Evolutionary conservation across 2,113 vertebrate genomes (phyloP).

Genomic region (Sebastes schlegelii): DNA sequence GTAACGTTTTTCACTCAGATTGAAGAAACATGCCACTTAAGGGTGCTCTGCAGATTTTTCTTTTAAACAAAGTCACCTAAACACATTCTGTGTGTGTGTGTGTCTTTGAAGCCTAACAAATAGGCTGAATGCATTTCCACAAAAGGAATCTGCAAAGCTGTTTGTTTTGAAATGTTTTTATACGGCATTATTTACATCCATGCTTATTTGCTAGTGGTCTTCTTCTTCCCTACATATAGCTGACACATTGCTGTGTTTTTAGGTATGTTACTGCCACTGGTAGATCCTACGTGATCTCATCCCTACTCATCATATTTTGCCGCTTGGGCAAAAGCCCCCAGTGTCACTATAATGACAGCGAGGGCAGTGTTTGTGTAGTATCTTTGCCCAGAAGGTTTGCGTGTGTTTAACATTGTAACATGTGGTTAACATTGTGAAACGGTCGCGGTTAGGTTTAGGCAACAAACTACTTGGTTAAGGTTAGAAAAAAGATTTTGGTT

Average conservation of each 20-base stretch:
- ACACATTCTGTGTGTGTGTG: background rate
- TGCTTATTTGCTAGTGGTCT: background rate
- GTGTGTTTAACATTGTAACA: no score
- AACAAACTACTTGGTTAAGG: no score
- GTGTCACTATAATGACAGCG: no score
- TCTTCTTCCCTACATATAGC: background rate
- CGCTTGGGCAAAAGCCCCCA: no score
- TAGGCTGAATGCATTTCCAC: background rate
- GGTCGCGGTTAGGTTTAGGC: no score
- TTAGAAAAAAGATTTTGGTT: no score
- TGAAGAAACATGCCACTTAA: background rate
- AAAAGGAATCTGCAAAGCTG: background rate
- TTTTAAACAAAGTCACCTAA: background rate
- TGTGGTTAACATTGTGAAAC: no score
- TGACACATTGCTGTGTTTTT: background rate
- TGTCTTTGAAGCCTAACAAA: background rate
- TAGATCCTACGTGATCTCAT: background rate
- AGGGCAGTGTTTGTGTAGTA: no score
- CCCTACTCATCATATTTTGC: no score
- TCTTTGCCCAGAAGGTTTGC: no score
- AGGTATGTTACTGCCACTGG: background rate
- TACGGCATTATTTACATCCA: background rate
- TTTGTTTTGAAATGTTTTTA: background rate
- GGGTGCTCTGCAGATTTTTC: background rate
- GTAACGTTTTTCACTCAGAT: background rate